Conservation (phyloP, 2,113 vertebrate genomes). For the Alectura lathami region DNA sequence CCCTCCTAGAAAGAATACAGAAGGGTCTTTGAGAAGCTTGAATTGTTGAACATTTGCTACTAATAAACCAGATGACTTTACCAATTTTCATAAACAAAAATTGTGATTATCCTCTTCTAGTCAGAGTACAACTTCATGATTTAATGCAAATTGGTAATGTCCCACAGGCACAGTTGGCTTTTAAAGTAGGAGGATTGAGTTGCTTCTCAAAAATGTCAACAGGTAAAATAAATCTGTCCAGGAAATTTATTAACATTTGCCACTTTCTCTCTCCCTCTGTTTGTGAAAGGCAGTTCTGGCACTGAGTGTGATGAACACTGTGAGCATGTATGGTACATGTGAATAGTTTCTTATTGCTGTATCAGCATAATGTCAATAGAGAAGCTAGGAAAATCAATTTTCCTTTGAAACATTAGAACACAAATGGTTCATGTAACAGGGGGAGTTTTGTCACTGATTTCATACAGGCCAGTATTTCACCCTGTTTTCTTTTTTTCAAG, state of each 20-base stretch:
- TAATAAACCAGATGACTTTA: slow-evolving; percentile 49
- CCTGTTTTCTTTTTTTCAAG: neutral
- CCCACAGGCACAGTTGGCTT: slow-evolving; percentile 11
- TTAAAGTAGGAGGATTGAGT: slow-evolving; percentile 15
- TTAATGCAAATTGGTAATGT: slow-evolving; percentile 19
- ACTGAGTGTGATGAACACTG: neutral
- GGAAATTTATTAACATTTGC: slow-evolving; percentile 44
- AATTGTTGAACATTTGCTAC: slow-evolving; percentile 62
- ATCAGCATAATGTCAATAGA: slow-evolving; percentile 8
- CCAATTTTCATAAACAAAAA: slow-evolving; percentile 32
- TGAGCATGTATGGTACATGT: neutral
- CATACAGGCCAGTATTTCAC: neutral
- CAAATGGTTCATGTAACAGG: neutral
- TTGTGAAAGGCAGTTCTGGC: neutral
- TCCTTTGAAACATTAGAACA: slow-evolving; percentile 37
- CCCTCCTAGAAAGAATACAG: slow-evolving; percentile 15
- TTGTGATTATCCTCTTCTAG: neutral
- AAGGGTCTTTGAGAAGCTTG: slow-evolving; percentile 25
- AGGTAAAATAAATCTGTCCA: slow-evolving; percentile 45
- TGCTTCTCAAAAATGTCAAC: slow-evolving; percentile 37
- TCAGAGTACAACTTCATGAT: neutral
- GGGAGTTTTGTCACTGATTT: slow-evolving; percentile 10
- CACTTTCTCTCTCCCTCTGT: slow-evolving; percentile 1
- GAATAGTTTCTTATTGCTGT: slow-evolving; percentile 11
- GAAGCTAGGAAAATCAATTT: slow-evolving; percentile 27